Evolutionary conservation across 2,888 invertebrate genomes (phyloP).

Genomic region (Zelleria hepariella): DNA sequence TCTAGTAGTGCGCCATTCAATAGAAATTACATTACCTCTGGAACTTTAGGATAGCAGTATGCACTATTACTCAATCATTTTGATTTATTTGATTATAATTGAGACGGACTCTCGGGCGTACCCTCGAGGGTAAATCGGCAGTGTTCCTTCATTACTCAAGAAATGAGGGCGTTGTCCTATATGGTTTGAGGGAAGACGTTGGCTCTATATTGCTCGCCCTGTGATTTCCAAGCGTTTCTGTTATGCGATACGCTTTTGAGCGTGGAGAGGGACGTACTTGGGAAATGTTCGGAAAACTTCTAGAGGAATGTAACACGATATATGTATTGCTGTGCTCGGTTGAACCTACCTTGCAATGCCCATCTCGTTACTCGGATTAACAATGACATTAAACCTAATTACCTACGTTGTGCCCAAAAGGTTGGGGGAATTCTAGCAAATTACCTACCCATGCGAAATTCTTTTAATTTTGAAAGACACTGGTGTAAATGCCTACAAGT

Average conservation of each 20-base stretch:
- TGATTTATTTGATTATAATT: slow-evolving; percentile 59
- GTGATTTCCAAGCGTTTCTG: slow-evolving; percentile 41
- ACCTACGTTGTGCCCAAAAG: too few relatives aligned
- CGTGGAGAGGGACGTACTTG: slow-evolving; percentile 10
- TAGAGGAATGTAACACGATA: background rate
- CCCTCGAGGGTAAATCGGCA: slow-evolving; percentile 29
- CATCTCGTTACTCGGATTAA: background rate
- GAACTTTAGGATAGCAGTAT: slow-evolving; percentile 2
- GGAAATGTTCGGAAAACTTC: background rate
- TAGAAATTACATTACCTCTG: background rate
- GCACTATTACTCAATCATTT: slow-evolving; percentile 17
- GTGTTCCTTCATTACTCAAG: slow-evolving; percentile 35
- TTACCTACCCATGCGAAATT: too few relatives aligned
- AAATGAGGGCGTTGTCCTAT: slow-evolving; percentile 14
- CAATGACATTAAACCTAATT: too few relatives aligned
- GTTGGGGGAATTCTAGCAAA: too few relatives aligned
- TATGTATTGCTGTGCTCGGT: background rate
- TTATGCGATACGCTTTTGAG: slow-evolving; percentile 25
- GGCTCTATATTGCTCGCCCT: slow-evolving; percentile 23
- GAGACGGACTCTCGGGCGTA: slow-evolving; percentile 37
- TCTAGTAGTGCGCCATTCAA: slow-evolving; percentile 25
- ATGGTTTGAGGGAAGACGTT: background rate
- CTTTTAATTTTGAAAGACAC: too few relatives aligned
- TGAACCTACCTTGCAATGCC: background rate
- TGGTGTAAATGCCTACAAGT: too few relatives aligned